These are phyloP conservation scores for Drusus annulatus DNA, from an alignment of 1,140 invertebrate genomes.

Conservation along the genomic window DNA sequence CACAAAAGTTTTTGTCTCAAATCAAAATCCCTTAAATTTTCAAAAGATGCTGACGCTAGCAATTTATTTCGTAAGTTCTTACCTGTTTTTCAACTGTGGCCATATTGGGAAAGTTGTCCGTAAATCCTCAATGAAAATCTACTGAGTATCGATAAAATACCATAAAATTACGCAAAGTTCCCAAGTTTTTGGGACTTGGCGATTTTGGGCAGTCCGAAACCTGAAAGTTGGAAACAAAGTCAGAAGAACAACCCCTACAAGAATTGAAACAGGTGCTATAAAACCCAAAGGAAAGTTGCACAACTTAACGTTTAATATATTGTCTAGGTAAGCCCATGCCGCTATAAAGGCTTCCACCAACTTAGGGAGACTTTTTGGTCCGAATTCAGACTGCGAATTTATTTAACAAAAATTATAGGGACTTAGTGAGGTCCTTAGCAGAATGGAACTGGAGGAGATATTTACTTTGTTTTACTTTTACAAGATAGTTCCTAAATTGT, in stretches of 20 bases:
- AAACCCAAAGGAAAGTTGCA: slow-evolving; percentile 3
- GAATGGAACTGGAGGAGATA: no score
- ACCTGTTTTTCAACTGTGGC: background rate
- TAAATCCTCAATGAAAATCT: slow-evolving; percentile 4
- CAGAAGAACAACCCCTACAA: background rate
- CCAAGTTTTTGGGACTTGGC: background rate
- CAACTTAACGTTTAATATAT: background rate
- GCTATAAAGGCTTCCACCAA: no score
- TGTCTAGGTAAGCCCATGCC: no score
- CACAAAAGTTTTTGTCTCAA: no score
- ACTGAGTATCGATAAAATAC: slow-evolving; percentile 14
- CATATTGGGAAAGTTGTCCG: slow-evolving; percentile 1
- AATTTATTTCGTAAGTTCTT: slow-evolving; percentile 2
- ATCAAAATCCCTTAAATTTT: no score
- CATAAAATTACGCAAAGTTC: slow-evolving; percentile 6
- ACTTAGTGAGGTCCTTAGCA: no score
- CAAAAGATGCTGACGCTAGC: no score
- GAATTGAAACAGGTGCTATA: slow-evolving; percentile 4
- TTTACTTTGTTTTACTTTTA: no score
- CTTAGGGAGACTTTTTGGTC: no score
- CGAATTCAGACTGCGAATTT: no score
- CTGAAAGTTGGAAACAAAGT: background rate
- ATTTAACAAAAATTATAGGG: no score
- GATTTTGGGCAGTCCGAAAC: background rate
- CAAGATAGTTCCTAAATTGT: no score